These are phyloP conservation scores for Tauraco erythrolophus DNA, from an alignment of 2,113 vertebrate species.

Conservation along the genomic window DNA sequence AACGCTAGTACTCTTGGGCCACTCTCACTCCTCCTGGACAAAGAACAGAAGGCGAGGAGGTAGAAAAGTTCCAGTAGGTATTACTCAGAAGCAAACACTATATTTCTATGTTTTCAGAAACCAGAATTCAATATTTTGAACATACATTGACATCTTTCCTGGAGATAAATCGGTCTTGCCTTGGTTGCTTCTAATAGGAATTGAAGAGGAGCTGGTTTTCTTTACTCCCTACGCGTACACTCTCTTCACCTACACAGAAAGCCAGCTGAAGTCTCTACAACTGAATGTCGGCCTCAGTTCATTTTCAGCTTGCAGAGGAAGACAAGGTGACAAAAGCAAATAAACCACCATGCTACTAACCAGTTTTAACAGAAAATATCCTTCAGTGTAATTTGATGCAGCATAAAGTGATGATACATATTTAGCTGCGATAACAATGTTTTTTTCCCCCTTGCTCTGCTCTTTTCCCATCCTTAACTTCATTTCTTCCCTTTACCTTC, in stretches of 20 bases:
- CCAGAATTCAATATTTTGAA: not conserved
- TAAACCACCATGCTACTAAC: not conserved
- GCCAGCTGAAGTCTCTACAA: not conserved
- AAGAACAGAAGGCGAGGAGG: not conserved
- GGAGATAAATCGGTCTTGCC: not conserved
- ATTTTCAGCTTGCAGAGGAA: not conserved
- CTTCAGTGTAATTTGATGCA: not conserved
- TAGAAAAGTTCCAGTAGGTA: not conserved
- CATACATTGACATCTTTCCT: not conserved
- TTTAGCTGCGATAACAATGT: not conserved
- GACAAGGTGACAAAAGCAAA: not conserved
- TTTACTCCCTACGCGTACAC: not conserved
- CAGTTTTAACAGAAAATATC: not conserved
- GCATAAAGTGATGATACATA: not conserved
- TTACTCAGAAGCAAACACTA: not conserved
- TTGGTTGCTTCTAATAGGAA: not conserved
- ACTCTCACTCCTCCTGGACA: not conserved
- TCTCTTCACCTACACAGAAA: not conserved
- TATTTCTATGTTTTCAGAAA: not conserved
- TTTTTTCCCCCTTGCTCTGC: not conserved
- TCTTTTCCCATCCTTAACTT: not conserved
- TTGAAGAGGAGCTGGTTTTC: not conserved
- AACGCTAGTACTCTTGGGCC: not conserved
- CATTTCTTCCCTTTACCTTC: not conserved
- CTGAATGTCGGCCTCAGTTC: not conserved